A percentile compares a stretch with the other conserved stretches of the same genome.
Conservation (phyloP, 2,797 vertebrate genomes). For the Furcifer pardalis region DNA sequence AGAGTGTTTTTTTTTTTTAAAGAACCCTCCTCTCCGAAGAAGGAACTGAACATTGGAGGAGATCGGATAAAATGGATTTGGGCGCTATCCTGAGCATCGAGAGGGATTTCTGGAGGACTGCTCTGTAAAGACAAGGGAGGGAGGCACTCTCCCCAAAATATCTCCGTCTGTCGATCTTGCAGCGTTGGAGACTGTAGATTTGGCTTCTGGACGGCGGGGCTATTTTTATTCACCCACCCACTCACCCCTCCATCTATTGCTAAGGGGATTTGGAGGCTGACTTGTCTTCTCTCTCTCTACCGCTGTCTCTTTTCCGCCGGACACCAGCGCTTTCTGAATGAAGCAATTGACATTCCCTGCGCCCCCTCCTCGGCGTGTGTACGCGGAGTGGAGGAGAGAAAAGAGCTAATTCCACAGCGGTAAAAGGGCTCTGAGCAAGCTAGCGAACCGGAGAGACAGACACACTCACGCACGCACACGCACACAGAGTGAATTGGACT, state of each 20-base stretch:
- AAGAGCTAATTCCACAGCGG: constrained; percentile 61
- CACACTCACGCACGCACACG: no score
- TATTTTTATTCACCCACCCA: constrained; percentile 19
- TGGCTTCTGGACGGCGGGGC: background rate
- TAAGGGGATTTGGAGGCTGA: constrained; percentile 65
- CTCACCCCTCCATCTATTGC: constrained; percentile 29
- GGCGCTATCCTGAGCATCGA: constrained; percentile 60
- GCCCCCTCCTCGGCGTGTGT: background rate
- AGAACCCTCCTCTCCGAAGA: constrained; percentile 67
- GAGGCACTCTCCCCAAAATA: constrained; percentile 50
- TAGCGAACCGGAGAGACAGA: background rate
- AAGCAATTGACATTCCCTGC: constrained; percentile 57
- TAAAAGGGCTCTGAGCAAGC: constrained; percentile 46
- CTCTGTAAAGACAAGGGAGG: constrained; percentile 52
- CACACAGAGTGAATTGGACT: constrained; percentile 71
- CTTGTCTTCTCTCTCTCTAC: background rate
- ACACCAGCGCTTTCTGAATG: constrained; percentile 61
- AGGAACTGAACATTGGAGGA: constrained; percentile 66
- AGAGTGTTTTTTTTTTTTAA: constrained; percentile 67
- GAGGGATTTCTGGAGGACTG: constrained; percentile 65
- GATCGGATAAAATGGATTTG: constrained; percentile 71
- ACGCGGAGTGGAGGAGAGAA: constrained; percentile 47
- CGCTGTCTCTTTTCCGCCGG: constrained; percentile 36
- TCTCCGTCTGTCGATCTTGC: background rate
- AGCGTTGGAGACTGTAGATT: constrained; percentile 44